Conservation (phyloP, 2,888 invertebrate species). For the Caenorhabditis sulstoni region DNA sequence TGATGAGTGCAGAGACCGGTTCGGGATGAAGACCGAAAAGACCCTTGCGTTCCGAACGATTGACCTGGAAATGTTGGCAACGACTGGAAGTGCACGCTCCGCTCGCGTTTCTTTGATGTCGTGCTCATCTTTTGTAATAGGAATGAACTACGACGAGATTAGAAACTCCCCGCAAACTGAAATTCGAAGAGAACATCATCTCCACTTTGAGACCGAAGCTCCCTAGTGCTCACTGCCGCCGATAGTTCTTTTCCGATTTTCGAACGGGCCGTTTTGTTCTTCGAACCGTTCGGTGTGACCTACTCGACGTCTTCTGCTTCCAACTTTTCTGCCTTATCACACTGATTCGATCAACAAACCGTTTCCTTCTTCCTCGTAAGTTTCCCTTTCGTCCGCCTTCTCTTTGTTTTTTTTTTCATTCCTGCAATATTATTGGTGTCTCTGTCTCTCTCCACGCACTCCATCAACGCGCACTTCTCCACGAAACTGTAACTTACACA, state of each 20-base stretch:
- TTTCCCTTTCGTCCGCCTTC: constrained; percentile 40
- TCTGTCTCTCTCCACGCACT: constrained; percentile 25
- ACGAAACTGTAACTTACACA: constrained; percentile 55
- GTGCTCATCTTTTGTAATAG: too few species aligned
- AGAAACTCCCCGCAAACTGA: too few species aligned
- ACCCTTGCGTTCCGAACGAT: constrained; percentile 8
- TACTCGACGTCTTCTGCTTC: constrained; percentile 16
- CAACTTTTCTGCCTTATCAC: constrained; percentile 45
- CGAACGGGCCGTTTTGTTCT: too few species aligned
- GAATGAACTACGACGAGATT: too few species aligned
- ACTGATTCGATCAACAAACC: constrained; percentile 51
- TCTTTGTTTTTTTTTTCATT: constrained; percentile 45
- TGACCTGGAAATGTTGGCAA: background rate
- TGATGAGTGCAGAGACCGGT: constrained; percentile 4
- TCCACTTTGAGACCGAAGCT: too few species aligned
- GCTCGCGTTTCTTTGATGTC: too few species aligned
- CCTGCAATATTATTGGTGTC: constrained; percentile 41
- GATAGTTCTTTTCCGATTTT: too few species aligned
- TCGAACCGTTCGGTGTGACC: background rate
- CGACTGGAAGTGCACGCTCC: constrained; percentile 1
- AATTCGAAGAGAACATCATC: too few species aligned
- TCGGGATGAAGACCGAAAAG: constrained; percentile 9
- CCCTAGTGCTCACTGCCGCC: background rate
- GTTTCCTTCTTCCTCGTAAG: constrained; percentile 20
- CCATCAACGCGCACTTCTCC: constrained; percentile 43